Evolutionary conservation across 2,888 invertebrate genomes (phyloP).

Genomic region (Mechanitis messenoides): DNA sequence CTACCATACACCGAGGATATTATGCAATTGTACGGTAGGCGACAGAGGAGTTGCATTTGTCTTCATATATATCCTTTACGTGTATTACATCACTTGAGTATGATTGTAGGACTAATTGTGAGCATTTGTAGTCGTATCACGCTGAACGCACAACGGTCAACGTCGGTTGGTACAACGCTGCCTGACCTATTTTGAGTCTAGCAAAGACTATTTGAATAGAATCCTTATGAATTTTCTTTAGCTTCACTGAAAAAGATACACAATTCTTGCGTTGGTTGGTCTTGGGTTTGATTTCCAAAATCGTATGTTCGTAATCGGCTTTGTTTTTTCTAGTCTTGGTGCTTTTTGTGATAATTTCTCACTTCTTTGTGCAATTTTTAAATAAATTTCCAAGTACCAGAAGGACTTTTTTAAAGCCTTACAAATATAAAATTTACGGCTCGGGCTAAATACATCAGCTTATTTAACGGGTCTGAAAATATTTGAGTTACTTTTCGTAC

Average conservation of each 20-base stretch:
- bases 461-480: too few relatives aligned
- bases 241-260: too few relatives aligned
- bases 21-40: conserved; percentile 43
- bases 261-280: neutral
- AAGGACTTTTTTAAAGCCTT: too few relatives aligned
- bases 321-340: too few relatives aligned
- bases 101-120: conserved; percentile 22
- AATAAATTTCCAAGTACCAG: too few relatives aligned
- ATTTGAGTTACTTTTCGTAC: too few relatives aligned
- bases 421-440: too few relatives aligned
- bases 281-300: too few relatives aligned
- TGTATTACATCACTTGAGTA: conserved; percentile 14
- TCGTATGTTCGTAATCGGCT: too few relatives aligned
- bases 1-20: conserved; percentile 48
- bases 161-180: conserved; percentile 46
- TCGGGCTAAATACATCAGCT: too few relatives aligned
- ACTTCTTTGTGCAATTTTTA: too few relatives aligned
- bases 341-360: too few relatives aligned
- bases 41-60: conserved; percentile 10
- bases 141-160: conserved; percentile 64
- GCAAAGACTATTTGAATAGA: conserved; percentile 39
- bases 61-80: conserved; percentile 19
- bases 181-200: conserved; percentile 64
- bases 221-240: neutral
- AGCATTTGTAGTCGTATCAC: conserved; percentile 59